phyloP scores from a whole-genome alignment of 2,797 vertebrate genomes.

The Pipistrellus pipistrellus region DNA sequence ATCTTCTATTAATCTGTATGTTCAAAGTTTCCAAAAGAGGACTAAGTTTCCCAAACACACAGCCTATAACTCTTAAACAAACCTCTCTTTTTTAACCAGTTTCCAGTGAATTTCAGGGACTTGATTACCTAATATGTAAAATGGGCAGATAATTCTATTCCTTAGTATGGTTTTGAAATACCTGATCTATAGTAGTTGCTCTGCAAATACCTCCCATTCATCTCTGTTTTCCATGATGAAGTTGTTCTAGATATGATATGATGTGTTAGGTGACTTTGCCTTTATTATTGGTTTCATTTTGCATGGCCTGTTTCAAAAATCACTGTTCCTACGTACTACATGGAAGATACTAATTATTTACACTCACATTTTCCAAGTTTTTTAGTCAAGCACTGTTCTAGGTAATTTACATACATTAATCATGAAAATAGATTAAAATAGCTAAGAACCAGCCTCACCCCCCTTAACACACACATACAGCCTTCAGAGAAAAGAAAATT shows the following conservation, averaged over 20 bases:
- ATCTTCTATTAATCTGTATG: background rate
- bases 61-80: background rate
- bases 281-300: background rate
- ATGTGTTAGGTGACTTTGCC: background rate
- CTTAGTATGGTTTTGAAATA: background rate
- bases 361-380: background rate
- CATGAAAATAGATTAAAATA: slow-evolving; percentile 3
- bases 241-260: background rate
- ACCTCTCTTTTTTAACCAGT: background rate
- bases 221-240: background rate
- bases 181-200: background rate
- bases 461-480: background rate
- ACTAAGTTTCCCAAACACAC: background rate
- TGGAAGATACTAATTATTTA: background rate
- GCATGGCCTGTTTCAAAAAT: background rate
- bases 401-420: background rate
- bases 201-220: background rate
- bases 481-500: background rate
- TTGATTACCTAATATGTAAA: background rate
- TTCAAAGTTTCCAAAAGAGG: background rate
- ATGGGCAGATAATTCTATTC: background rate
- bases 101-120: background rate
- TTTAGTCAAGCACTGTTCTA: background rate
- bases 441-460: background rate
- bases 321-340: background rate